These are phyloP conservation scores for Corticium candelabrum DNA, from an alignment of 37 sponge, comb jelly and placozoan genomes.

Conservation along the genomic window DNA sequence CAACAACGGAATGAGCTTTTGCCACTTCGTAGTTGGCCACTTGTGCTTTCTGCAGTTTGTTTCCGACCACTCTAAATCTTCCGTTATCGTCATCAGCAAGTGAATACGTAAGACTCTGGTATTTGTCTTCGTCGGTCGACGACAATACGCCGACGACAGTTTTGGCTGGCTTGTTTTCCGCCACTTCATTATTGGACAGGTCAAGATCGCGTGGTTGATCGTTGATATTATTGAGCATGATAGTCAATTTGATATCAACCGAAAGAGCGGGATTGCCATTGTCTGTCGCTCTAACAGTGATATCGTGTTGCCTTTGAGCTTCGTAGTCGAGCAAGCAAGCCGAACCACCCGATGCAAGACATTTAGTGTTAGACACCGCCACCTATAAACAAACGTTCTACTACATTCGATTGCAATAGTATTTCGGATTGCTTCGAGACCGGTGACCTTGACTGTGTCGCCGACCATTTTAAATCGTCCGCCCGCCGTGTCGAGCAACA, in stretches of 20 bases:
- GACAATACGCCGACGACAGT: neutral
- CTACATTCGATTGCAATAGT: too few species aligned
- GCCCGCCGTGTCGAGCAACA: neutral
- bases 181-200: neutral
- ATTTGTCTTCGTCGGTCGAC: neutral
- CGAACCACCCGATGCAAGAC: neutral
- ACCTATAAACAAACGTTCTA: too few species aligned
- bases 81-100: neutral
- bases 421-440: too few species aligned
- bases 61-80: too few species aligned
- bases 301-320: neutral
- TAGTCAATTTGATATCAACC: neutral
- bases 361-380: neutral
- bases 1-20: too few species aligned
- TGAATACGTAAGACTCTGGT: neutral
- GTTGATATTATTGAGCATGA: neutral
- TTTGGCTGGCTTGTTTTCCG: neutral
- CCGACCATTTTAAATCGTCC: neutral
- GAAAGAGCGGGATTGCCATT: neutral
- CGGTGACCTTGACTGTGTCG: neutral
- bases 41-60: too few species aligned
- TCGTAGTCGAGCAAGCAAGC: neutral
- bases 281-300: conserved; percentile 2
- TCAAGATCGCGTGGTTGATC: neutral
- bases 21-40: too few species aligned